Conservation (phyloP, 2,797 vertebrate species). For the Intellagama lesueurii region DNA sequence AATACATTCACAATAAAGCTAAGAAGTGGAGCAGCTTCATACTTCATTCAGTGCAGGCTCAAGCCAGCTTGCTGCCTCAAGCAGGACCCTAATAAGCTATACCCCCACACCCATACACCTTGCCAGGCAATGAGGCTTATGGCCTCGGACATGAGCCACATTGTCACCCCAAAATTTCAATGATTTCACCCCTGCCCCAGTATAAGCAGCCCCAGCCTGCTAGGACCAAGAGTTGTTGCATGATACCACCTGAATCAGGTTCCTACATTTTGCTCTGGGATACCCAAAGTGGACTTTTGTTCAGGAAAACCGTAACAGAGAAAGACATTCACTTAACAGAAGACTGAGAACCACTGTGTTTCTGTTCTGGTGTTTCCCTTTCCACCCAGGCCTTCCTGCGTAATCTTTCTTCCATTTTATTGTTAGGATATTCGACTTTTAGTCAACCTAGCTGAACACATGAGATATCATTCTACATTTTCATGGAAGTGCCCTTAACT, state of each 20-base stretch:
- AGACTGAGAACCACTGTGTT: not conserved
- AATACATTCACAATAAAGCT: not conserved
- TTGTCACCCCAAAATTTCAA: too few relatives aligned
- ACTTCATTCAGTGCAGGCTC: not conserved
- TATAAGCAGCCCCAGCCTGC: not conserved
- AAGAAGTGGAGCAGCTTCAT: not conserved
- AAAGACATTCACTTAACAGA: not conserved
- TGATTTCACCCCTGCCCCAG: too few relatives aligned
- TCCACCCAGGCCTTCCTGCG: not conserved
- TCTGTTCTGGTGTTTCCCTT: not conserved
- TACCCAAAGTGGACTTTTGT: not conserved
- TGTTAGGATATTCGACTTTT: slow-evolving; percentile 10
- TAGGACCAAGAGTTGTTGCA: not conserved
- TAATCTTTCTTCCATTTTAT: slow-evolving; percentile 24
- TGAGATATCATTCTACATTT: slow-evolving; percentile 28
- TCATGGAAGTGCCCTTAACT: slow-evolving; percentile 40
- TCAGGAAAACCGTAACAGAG: too few relatives aligned
- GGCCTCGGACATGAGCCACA: not conserved
- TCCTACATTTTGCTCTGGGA: not conserved
- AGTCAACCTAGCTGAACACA: not conserved
- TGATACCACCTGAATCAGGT: too few relatives aligned
- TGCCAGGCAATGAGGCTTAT: not conserved
- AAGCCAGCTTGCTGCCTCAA: not conserved
- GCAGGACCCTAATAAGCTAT: not conserved
- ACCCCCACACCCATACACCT: not conserved